Percentiles rank a stretch among this genome's conserved stretches.
Evolutionary conservation across 35 echinoderm and acorn worm species (phyloP).

Genomic region (Lytechinus variegatus): DNA sequence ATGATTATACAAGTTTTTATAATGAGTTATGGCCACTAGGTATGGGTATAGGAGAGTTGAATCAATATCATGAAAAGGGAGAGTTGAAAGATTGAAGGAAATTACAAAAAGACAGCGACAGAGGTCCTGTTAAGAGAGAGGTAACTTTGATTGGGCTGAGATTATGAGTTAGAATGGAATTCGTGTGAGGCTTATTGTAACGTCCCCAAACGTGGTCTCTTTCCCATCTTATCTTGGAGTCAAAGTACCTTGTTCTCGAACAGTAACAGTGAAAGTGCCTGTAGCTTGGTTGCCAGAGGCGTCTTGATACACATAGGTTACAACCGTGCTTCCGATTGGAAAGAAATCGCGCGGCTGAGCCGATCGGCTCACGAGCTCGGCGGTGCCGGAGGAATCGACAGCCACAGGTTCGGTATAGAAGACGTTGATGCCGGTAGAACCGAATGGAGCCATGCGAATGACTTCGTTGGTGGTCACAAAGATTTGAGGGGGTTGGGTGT

Average conservation of each 20-base stretch:
- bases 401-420: not conserved
- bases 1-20: no score
- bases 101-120: no score
- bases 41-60: no score
- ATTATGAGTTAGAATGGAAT: no score
- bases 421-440: not conserved
- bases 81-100: no score
- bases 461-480: conserved; percentile 2
- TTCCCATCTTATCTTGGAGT: not conserved
- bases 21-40: no score
- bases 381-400: not conserved
- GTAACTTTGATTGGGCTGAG: no score
- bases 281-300: not conserved
- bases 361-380: not conserved
- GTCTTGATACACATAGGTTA: not conserved
- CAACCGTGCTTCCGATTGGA: not conserved
- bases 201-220: no score
- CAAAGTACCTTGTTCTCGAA: not conserved
- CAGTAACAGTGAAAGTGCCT: not conserved
- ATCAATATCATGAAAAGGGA: no score
- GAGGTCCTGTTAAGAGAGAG: no score
- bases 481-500: not conserved
- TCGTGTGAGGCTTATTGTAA: no score
- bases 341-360: not conserved
- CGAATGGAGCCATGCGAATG: not conserved